A percentile compares a stretch with the other conserved stretches of the same genome.
Conservation (phyloP, 2,113 vertebrate genomes). For the Vulpes lagopus region DNA sequence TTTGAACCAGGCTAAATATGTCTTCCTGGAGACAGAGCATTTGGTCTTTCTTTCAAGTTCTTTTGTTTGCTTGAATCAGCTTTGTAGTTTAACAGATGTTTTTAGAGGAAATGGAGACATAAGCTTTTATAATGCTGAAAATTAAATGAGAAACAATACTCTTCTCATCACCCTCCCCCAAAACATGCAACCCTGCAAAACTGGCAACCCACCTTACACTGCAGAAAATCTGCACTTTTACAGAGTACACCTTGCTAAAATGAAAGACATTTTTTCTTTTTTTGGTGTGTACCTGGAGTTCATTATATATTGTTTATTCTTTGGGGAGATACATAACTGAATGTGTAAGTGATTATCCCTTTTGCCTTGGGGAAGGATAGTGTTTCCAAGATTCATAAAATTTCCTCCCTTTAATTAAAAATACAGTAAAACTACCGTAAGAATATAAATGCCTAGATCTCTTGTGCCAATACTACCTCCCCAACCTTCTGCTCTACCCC, state of each 20-base stretch:
- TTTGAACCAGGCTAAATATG: conserved; percentile 80
- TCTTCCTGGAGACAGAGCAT: conserved; percentile 81
- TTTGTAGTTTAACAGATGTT: conserved; percentile 84
- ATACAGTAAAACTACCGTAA: conserved; percentile 67
- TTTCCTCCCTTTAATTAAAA: conserved; percentile 77
- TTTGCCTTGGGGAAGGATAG: conserved; percentile 67
- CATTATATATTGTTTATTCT: conserved; percentile 65
- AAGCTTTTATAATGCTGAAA: conserved; percentile 80
- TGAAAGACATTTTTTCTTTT: conserved; percentile 31
- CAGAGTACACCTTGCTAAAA: conserved; percentile 57
- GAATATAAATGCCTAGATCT: conserved; percentile 15
- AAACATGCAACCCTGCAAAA: conserved; percentile 60
- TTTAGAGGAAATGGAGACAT: conserved; percentile 80
- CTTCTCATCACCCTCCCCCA: conserved; percentile 50
- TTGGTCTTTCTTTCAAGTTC: conserved; percentile 82
- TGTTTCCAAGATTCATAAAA: conserved; percentile 72
- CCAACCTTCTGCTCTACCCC: neutral
- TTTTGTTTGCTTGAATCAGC: conserved; percentile 83
- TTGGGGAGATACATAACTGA: conserved; percentile 73
- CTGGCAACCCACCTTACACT: conserved; percentile 40
- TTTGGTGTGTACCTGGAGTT: conserved; percentile 60
- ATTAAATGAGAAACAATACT: conserved; percentile 76
- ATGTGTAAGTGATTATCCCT: conserved; percentile 71
- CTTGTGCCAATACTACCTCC: neutral
- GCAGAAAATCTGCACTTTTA: conserved; percentile 42